Evolutionary conservation across 92 coral and sea anemone species (phyloP).

Genomic region (Actinernus sp.): DNA sequence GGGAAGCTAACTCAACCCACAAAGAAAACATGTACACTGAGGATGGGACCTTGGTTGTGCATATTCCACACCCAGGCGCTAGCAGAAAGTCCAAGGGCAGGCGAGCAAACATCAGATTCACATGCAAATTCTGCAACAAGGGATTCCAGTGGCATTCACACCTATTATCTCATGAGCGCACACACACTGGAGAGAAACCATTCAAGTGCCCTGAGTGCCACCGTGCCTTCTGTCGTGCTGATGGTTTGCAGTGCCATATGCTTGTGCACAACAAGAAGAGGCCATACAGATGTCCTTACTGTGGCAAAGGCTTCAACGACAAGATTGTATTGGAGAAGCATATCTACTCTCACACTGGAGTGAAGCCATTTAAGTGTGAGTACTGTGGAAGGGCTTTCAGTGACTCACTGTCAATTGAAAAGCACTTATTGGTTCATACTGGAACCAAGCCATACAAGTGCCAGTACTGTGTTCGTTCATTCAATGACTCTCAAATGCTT

Average conservation of each 20-base stretch:
- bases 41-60: conserved; percentile 49
- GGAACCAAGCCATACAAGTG: conserved; percentile 89
- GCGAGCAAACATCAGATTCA: conserved; percentile 64
- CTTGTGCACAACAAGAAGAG: conserved; percentile 86
- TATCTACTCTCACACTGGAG: conserved; percentile 88
- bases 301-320: conserved; percentile 85
- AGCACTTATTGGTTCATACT: conserved; percentile 81
- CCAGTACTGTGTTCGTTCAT: conserved; percentile 91
- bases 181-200: conserved; percentile 94
- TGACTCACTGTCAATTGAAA: conserved; percentile 92
- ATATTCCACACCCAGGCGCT: conserved; percentile 20
- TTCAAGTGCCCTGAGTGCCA: conserved; percentile 85
- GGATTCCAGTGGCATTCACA: conserved; percentile 98
- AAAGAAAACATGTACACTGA: conserved; percentile 49
- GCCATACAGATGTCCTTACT: conserved; percentile 78
- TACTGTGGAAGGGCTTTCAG: conserved; percentile 88
- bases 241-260: conserved; percentile 97
- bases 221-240: conserved; percentile 94
- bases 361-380: conserved; percentile 95
- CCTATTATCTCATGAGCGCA: conserved; percentile 89
- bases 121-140: conserved; percentile 86
- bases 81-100: conserved; percentile 42
- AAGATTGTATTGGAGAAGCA: conserved; percentile 87
- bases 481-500: conserved; percentile 88
- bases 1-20: conserved; percentile 36